Conservation (phyloP, 2,797 vertebrate species). For the Tauraco hartlaubi region DNA sequence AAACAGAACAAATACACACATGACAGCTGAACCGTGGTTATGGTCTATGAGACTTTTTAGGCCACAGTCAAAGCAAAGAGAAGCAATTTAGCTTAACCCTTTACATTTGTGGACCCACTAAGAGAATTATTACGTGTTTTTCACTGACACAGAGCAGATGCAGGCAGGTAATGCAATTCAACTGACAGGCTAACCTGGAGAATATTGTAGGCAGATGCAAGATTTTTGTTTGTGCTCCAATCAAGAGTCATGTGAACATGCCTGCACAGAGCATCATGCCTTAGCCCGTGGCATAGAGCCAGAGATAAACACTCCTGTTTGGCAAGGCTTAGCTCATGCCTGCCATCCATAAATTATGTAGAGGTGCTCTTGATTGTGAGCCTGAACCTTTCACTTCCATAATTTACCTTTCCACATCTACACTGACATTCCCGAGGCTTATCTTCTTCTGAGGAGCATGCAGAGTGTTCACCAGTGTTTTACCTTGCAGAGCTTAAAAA, state of each 20-base stretch:
- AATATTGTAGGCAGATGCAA: neutral
- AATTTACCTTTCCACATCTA: neutral
- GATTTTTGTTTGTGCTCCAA: neutral
- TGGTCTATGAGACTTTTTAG: neutral
- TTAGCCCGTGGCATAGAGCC: neutral
- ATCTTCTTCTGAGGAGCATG: neutral
- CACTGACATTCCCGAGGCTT: neutral
- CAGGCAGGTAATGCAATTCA: neutral
- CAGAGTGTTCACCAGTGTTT: neutral
- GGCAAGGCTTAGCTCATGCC: neutral
- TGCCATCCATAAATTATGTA: neutral
- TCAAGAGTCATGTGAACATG: neutral
- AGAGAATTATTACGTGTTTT: fast-evolving
- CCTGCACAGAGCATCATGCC: neutral
- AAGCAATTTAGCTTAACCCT: neutral
- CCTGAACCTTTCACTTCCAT: neutral
- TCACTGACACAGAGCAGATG: neutral
- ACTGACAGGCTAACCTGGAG: neutral
- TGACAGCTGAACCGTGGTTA: neutral
- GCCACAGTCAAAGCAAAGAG: neutral
- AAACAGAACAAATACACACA: fast-evolving
- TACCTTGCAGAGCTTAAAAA: neutral
- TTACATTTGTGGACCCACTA: neutral
- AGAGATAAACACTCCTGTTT: neutral
- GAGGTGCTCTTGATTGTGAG: neutral